A percentile compares a stretch with the other conserved stretches of the same genome.
These are phyloP conservation scores for Synanthedon vespiformis DNA, from an alignment of 2,888 invertebrate genomes.

Conservation along the genomic window DNA sequence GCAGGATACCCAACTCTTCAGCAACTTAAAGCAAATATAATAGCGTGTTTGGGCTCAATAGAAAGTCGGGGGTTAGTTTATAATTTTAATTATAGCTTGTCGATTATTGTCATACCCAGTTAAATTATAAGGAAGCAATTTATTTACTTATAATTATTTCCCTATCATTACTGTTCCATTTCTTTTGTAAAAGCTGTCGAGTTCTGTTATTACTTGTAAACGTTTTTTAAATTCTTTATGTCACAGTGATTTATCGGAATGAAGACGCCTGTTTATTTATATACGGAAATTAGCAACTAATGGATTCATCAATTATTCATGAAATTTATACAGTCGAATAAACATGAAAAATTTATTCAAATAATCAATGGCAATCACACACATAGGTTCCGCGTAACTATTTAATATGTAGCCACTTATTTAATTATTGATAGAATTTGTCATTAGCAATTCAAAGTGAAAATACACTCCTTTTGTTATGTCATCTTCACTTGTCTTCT, in stretches of 20 bases:
- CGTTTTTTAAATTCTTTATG: conserved; percentile 9
- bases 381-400: conserved; percentile 16
- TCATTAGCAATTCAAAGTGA: neutral
- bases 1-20: too few species aligned
- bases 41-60: too few species aligned
- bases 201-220: conserved; percentile 16
- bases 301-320: conserved; percentile 10
- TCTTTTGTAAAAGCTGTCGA: neutral
- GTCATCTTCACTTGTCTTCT: neutral
- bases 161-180: neutral
- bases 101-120: neutral
- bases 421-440: conserved; percentile 8
- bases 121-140: neutral
- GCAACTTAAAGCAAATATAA: too few species aligned
- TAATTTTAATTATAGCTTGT: too few species aligned
- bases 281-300: conserved; percentile 11
- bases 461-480: neutral
- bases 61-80: too few species aligned
- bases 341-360: conserved; percentile 15
- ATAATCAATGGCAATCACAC: conserved; percentile 3
- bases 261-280: conserved; percentile 13
- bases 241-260: neutral
- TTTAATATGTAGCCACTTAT: conserved; percentile 16
- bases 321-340: conserved; percentile 17
- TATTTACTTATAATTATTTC: neutral